Percentiles rank a stretch among this genome's conserved stretches.
Evolutionary conservation across 2,113 vertebrate species (phyloP).

Genomic region (Lampris megalopsis): DNA sequence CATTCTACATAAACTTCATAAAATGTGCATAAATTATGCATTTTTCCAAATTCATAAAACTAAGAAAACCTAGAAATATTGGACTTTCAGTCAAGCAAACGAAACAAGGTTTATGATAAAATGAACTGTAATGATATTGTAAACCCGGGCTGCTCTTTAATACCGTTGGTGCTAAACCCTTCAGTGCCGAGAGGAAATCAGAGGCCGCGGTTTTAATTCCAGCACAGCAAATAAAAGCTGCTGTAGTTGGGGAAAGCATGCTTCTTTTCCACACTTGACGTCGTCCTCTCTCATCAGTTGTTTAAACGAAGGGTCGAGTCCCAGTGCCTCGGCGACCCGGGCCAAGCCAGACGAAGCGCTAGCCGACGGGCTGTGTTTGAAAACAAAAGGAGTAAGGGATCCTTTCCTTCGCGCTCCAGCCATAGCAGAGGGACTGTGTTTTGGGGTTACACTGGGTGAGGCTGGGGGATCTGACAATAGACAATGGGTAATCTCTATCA

Average conservation of each 20-base stretch:
- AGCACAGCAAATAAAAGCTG: not conserved
- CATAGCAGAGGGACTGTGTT: slow-evolving; percentile 50
- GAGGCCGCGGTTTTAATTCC: not conserved
- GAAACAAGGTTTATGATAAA: no score
- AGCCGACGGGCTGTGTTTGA: slow-evolving; percentile 39
- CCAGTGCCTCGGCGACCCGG: slow-evolving; percentile 40
- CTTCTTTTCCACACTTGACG: slow-evolving; percentile 50
- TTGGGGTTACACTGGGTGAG: slow-evolving; percentile 66
- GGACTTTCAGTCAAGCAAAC: no score
- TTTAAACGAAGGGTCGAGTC: slow-evolving; percentile 27
- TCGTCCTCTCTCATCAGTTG: slow-evolving; percentile 42
- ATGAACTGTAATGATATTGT: no score
- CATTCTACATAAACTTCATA: no score
- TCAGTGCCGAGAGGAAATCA: not conserved
- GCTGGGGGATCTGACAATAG: slow-evolving; percentile 69
- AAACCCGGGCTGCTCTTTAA: not conserved
- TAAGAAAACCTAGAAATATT: no score
- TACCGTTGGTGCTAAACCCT: not conserved
- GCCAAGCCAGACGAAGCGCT: slow-evolving; percentile 47
- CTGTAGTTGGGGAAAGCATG: slow-evolving; percentile 25
- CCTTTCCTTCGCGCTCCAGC: slow-evolving; percentile 47
- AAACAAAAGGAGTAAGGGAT: slow-evolving; percentile 55
- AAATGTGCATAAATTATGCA: no score
- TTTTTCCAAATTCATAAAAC: no score
- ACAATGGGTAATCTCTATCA: slow-evolving; percentile 69